Evolutionary conservation across 2,888 invertebrate genomes (phyloP), one percentile per base, ranked within the genome.

Genomic region (Netelia virgata): DNA sequence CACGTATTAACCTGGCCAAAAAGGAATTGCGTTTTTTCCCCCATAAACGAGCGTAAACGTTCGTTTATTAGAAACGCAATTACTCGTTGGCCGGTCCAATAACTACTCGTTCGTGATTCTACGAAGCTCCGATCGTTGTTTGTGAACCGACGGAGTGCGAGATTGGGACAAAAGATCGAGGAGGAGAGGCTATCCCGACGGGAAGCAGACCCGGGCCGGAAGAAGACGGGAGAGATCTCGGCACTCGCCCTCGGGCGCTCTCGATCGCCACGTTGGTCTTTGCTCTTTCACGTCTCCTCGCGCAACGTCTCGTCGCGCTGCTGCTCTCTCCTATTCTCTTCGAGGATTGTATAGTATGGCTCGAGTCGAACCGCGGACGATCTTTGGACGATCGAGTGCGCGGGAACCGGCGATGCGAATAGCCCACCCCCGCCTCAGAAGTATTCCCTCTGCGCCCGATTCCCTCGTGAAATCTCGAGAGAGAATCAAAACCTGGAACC

Each of bases 371-470:
- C 72, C 43, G 18, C 18, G 61, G 61, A 82, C 66, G 66, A 82
- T 82, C 59, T 73, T 53, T 73, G 55, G 23, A 64, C 55, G 16
- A 63, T 72, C 55, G 70, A 41, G 78, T 53, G 47, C 63, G 55
- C 57, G 75, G 64, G 55, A 64, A 82, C 63, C 72, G 70, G 64
- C 76, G 36, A 82, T 70, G 75, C 64, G 75, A 66, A 57, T 70
- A 43, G 61, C 18, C 20, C 20, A 28, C 18, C 57, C 18, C 57
- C 70, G 47, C 64, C 70, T 69, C 43, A 59, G 43, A 72, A 59
- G 64, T 72, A 28, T 69, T 10, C 70, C n/a, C 41, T 18, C 70
- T 72, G 6, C 20, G 47, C 3, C 28, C 69, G 75, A 75, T 82
- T 28, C n/a, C 74, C 28, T 28, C 43, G 63, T 57, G 18, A 64